phyloP scores from a whole-genome alignment of 2,797 vertebrate species.

The Dendrocincla fuliginosa region DNA sequence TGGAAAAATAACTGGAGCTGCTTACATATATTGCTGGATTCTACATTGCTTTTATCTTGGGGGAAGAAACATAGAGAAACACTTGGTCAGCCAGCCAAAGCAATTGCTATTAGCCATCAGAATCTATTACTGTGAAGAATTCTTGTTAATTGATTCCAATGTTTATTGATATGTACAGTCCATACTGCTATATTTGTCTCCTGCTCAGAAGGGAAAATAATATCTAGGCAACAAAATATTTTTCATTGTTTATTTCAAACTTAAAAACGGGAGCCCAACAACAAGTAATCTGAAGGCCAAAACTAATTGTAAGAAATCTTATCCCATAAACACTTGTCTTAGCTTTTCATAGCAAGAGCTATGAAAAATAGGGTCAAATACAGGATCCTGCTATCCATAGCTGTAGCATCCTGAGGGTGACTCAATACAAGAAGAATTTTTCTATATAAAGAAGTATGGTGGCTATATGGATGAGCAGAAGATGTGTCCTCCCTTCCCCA shows the following conservation, averaged over 20 bases:
- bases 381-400: background rate
- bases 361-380: background rate
- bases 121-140: background rate
- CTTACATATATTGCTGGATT: background rate
- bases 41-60: background rate
- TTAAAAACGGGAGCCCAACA: background rate
- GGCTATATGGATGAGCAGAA: background rate
- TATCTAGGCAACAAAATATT: slow-evolving; percentile 38
- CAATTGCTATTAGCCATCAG: background rate
- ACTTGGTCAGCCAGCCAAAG: background rate
- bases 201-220: background rate
- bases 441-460: background rate
- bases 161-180: background rate
- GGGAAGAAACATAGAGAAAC: background rate
- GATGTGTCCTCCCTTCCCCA: background rate
- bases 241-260: background rate
- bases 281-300: background rate
- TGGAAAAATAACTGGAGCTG: background rate
- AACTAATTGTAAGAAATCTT: background rate
- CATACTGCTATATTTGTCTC: background rate
- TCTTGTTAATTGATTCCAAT: background rate
- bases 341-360: background rate
- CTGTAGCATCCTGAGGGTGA: background rate
- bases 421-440: background rate
- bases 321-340: background rate